Base-by-base conservation (phyloP, 2,888 invertebrate species). In the Lasioglossum malachurum region DNA sequence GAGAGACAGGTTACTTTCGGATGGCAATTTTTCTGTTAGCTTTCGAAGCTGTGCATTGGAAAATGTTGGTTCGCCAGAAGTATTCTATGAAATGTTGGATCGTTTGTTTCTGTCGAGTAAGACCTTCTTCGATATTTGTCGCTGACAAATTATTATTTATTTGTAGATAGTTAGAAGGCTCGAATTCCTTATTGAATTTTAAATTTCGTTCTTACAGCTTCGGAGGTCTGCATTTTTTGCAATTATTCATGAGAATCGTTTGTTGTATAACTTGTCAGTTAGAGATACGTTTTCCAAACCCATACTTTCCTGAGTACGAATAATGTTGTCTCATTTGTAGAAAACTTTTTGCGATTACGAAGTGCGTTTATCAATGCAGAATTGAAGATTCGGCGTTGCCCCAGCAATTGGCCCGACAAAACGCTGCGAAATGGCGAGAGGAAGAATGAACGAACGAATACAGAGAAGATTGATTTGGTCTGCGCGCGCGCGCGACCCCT, bases 381-480 rank as follows among this genome's bases (percentile, higher is more conserved):
- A 31, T 64, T 19, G 35, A 38, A 38, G 38, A 69, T 23, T 38
- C 38, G 0, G 4, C 8, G 69, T 19, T 10, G 23, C 4, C 4
- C 69, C 4, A 8, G 3, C 38, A 23, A n/a, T 41, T 71, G 7
- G 12, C 12, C 71, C 7, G 23, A 71, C 38, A 14, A 41, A 41
- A 14, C 41, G 41, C 41, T 41, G 71, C 23, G 41, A 71, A 41
- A 71, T 10, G 69, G 69, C 69, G 35, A 23, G 35, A 67, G 35
- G 67, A 19, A 67, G 69, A 38, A 69, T 23, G 69, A 44, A 64
- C 64, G 49, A 57, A 41, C 23, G 60, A 64, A 72, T 57, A 12
- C 23, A n/a, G 53, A 8, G 16, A 27, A 73, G 73, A 79, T 79
- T 79, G 75, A 76, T 84, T 57, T 46, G 53, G 10, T 60, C 23